phyloP scores from a whole-genome alignment of 2,888 invertebrate species.

The Dryobota labecula region DNA sequence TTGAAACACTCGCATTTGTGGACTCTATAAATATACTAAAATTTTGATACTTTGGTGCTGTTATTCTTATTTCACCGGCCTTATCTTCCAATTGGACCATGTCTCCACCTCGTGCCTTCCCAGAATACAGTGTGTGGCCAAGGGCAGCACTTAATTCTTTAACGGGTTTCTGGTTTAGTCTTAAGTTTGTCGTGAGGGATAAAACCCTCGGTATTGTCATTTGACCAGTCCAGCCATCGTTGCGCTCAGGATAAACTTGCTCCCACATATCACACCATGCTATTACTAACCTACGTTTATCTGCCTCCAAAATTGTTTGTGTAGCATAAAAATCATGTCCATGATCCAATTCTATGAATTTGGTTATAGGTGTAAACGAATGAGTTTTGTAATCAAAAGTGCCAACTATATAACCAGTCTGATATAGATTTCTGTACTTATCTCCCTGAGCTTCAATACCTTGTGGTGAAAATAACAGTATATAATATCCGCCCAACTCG shows the following conservation, averaged over 20 bases:
- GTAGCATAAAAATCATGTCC: conserved; percentile 88
- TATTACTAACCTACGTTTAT: conserved; percentile 76
- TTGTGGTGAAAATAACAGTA: conserved; percentile 86
- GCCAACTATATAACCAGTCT: conserved; percentile 86
- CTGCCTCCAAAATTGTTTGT: conserved; percentile 77
- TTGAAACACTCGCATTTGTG: conserved; percentile 65
- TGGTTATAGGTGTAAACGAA: conserved; percentile 72
- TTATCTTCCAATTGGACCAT: conserved; percentile 70
- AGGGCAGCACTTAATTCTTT: conserved; percentile 66
- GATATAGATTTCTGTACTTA: conserved; percentile 80
- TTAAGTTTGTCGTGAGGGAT: conserved; percentile 69
- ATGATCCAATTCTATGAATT: conserved; percentile 80
- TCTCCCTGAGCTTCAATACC: conserved; percentile 80
- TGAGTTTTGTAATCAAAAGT: conserved; percentile 78
- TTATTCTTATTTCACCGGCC: conserved; percentile 75
- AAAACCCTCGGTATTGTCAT: conserved; percentile 82
- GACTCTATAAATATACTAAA: conserved; percentile 75
- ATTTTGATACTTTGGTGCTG: conserved; percentile 59
- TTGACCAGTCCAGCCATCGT: conserved; percentile 83
- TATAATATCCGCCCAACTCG: conserved; percentile 76
- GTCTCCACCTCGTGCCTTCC: conserved; percentile 60
- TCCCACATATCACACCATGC: conserved; percentile 89
- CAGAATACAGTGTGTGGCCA: conserved; percentile 65
- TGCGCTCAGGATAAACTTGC: conserved; percentile 78
- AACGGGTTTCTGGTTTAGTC: conserved; percentile 78